Base-by-base conservation (phyloP, 2,113 vertebrate species). In the Spilogale gracilis region DNA sequence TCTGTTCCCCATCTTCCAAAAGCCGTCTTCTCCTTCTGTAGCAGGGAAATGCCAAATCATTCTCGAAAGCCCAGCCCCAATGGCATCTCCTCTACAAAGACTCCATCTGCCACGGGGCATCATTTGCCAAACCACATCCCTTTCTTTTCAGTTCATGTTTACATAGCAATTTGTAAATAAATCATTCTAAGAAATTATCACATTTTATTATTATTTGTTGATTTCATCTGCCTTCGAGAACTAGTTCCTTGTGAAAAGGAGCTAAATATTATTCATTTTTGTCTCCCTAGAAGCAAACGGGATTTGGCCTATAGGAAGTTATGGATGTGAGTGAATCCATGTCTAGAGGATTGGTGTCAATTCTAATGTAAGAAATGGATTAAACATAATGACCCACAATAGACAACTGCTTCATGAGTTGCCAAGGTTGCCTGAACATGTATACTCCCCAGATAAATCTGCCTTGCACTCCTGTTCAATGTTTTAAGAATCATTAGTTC, bases 241-340 rank as follows among this genome's bases (percentile, higher is more conserved):
- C 73, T 65, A 79, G 60, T n/a, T 90, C 20, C 65, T 89, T 43
- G 10, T 67, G 1, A 10, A 80, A 65, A 84, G 23, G 30, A 58
- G 30, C 20, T 94, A 86, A 30, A 30, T 76, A 79, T 92, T 82
- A 95, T 67, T 61, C 61, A 61, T 50, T 87, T 93, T 89, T 79
- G 74, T 45, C 50, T 94, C 32, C 63, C 48, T 82, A 79, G 12
- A 89, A 74, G 73, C 52, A 90, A 91, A 94, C 0, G 87, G 45
- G n/a, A 78, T 30, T 79, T 71, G 38, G 45, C 9, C 89, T 73
- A 63, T 18, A 32, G 38, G 6, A 85, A 21, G 10, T 6, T 32
- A 45, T 23, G 9, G 48, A 56, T 50, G 30, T 25, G 18, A 17
- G 38, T 32, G 9, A 82, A 92, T 52, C 71, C 43, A 65, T n/a